Evolutionary conservation across 2,888 invertebrate genomes (phyloP).

Genomic region (Choreutis nemorana): DNA sequence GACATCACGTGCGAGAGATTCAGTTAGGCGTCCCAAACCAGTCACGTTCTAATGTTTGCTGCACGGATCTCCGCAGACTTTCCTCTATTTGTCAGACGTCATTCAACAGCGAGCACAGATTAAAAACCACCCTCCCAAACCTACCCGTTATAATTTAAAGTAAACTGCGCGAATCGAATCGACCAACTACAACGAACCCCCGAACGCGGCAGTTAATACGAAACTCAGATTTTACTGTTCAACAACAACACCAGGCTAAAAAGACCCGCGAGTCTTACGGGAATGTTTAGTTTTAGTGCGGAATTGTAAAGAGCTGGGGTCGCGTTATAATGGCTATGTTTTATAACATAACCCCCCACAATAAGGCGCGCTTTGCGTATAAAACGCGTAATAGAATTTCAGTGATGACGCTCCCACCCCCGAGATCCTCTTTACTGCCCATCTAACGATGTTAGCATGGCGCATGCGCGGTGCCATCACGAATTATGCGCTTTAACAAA

Average conservation of each 20-base stretch:
- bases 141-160: slow-evolving; percentile 49
- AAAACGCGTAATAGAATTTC: slow-evolving; percentile 64
- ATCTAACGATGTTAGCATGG: slow-evolving; percentile 51
- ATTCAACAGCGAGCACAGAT: slow-evolving; percentile 27
- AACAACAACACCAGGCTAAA: slow-evolving; percentile 24
- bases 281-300: slow-evolving; percentile 25
- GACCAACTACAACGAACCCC: slow-evolving; percentile 28
- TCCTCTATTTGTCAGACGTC: slow-evolving; percentile 13
- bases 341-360: slow-evolving; percentile 39
- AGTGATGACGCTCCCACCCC: slow-evolving; percentile 36
- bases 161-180: slow-evolving; percentile 60
- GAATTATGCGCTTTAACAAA: slow-evolving; percentile 20
- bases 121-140: slow-evolving; percentile 31
- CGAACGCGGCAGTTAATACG: slow-evolving; percentile 18
- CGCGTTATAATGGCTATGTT: slow-evolving; percentile 46
- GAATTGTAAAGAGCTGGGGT: too few species aligned
- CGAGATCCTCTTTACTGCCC: slow-evolving; percentile 27
- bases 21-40: too few species aligned
- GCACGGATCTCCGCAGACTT: too few species aligned
- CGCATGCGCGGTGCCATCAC: slow-evolving; percentile 45
- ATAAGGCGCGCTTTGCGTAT: slow-evolving; percentile 52
- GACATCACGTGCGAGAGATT: too few species aligned
- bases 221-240: slow-evolving; percentile 49
- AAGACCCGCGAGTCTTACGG: slow-evolving; percentile 15
- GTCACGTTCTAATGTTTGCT: too few species aligned